Percentiles rank a stretch among this genome's conserved stretches.
phyloP scores from a whole-genome alignment of 2,797 vertebrate species.

The Caiman crocodilus region DNA sequence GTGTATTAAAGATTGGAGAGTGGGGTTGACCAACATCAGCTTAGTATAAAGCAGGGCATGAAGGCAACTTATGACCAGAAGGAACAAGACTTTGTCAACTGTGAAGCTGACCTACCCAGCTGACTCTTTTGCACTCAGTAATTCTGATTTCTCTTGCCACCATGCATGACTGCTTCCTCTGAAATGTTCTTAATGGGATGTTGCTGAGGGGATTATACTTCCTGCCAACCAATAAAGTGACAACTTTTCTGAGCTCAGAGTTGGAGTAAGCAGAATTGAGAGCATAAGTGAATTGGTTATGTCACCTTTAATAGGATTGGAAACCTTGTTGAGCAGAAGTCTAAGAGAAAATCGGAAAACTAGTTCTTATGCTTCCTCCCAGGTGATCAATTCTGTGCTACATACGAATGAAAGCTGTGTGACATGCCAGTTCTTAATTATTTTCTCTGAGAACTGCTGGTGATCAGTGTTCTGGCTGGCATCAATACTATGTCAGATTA shows the following conservation, averaged over 20 bases:
- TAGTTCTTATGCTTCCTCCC: background rate
- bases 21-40: background rate
- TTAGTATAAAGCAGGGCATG: background rate
- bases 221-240: background rate
- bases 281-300: background rate
- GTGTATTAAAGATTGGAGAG: background rate
- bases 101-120: background rate
- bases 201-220: background rate
- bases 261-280: background rate
- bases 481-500: rapidly evolving
- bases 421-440: background rate
- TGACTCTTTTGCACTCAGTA: background rate
- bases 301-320: background rate
- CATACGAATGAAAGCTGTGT: background rate
- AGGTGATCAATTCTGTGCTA: background rate
- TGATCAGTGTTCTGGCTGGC: background rate
- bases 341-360: constrained; percentile 35
- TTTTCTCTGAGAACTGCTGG: background rate
- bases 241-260: background rate
- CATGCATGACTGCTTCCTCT: background rate
- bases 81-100: background rate
- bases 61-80: background rate
- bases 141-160: background rate
- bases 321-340: constrained; percentile 34
- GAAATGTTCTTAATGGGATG: background rate